Base-by-base conservation (phyloP, 2,113 vertebrate species). In the Sylvia atricapilla region DNA sequence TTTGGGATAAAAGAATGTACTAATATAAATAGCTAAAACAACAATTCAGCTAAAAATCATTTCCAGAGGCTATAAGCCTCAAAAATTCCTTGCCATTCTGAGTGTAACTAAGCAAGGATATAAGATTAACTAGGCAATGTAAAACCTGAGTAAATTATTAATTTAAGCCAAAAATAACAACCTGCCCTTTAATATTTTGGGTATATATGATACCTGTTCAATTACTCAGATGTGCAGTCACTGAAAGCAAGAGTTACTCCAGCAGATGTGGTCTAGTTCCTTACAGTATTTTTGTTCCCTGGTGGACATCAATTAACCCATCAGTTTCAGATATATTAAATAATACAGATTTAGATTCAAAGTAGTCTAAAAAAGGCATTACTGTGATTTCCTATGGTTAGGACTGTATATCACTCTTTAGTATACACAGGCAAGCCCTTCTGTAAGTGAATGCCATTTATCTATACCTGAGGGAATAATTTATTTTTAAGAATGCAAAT, bases 121-220 rank as follows among this genome's bases (percentile, higher is more conserved):
- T 63, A 59, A 66, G 46, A 95, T 60, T 96, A 94, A 91, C 52
- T 37, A 94, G 64, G 58, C 83, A 95, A 96, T 83, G 62, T 66
- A 96, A 94, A 97, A 95, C 19, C 83, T 43, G 49, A 94, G 85
- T 91, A 91, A 97, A 97, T 91, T 81, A 94, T 95, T 97, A 96
- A 96, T 95, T 95, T 49, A 76, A 95, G 33, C 6, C 33, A 93
- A 94, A 95, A 97, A 85, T 78, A 96, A 93, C 60, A 75, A 84
- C 44, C 20, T 80, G 50, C 15, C 19, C 37, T 93, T 96, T 93
- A 95, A 95, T 95, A 95, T 95, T 95, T 94, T 83, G 39, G 50
- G 46, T 60, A 53, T 78, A 90, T 97, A 95, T 74, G 11, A 93
- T 85, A 72, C 88, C 95, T 88, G 80, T 60, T 79, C 74, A 90